Base-by-base conservation (phyloP, 2,797 vertebrate species). In the Pangasius sanitwongsei region DNA sequence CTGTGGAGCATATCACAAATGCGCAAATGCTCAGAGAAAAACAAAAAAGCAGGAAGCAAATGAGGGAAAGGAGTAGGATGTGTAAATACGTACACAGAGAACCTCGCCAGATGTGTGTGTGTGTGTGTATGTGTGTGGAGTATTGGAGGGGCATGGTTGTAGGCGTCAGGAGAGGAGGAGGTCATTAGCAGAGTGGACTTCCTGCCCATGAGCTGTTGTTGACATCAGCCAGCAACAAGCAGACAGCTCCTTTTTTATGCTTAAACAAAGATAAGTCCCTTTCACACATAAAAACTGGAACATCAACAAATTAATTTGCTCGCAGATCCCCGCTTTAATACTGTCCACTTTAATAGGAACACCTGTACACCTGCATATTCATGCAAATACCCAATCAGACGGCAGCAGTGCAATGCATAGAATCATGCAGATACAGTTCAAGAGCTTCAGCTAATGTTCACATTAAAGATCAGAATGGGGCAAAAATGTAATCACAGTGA, bases 161-260 rank as follows among this genome's bases (percentile, higher is more conserved):
- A 72, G 13, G 44, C 74, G 82, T 80, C 80, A 63, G 20, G 13
- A 83, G 83, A 37, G 65, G 84, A 90, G 89, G 77, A 89, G 89
- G 92, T 91, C 89, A 90, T 81, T 3, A 91, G 88, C 80, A 90
- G 88, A 57, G 89, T 89, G 91, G 89, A 69, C 93, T 96, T 96
- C 95, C 95, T 95, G 95, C 91, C 93, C 94, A 91, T 82, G 93
- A 95, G 95, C 94, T 95, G 94, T 93, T 95, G 94, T 91, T 93
- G 94, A 96, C 94, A 94, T 95, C 91, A 93, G 93, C 94, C 94
- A 93, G 95, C 90, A 28, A 91, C 87, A 92, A 92, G 89, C n/a
- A 89, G 88, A 93, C 93, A 90, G 88, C 91, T 93, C 77, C 90
- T 93, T 95, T 95, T 89, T 84, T 91, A 59, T 6, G 12, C 89